phyloP scores from a whole-genome alignment of 2,888 invertebrate species.

The Drosophila longiperda region DNA sequence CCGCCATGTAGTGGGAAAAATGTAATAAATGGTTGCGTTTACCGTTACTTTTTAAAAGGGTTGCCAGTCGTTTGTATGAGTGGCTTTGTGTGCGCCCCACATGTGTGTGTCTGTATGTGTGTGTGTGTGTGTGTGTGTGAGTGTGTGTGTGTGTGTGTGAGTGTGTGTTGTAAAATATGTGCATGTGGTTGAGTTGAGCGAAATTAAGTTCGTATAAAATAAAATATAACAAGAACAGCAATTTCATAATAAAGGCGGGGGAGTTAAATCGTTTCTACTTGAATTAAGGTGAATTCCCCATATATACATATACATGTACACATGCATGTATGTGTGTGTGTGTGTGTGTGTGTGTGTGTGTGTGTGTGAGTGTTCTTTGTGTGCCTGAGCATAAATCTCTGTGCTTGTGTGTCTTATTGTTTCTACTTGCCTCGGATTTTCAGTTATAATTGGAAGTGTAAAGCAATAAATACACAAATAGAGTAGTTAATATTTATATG shows the following conservation, averaged over 20 bases:
- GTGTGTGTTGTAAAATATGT: conserved; percentile 54
- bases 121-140: conserved; percentile 5
- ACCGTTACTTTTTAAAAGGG: conserved; percentile 78
- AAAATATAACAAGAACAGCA: conserved; percentile 71
- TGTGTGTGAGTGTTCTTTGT: conserved; percentile 16
- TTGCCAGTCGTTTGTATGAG: conserved; percentile 65
- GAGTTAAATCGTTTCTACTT: conserved; percentile 76
- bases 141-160: conserved; percentile 28
- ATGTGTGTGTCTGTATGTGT: conserved; percentile 6
- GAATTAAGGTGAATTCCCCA: conserved; percentile 71
- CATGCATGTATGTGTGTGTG: neutral
- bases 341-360: neutral
- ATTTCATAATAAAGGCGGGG: conserved; percentile 70
- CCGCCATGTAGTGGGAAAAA: conserved; percentile 49
- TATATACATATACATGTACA: neutral
- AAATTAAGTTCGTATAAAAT: conserved; percentile 80
- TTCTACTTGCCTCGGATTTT: conserved; percentile 71
- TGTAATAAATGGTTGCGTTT: conserved; percentile 79
- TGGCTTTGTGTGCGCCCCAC: conserved; percentile 33
- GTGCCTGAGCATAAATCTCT: conserved; percentile 63
- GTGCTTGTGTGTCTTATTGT: conserved; percentile 67
- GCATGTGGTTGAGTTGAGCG: conserved; percentile 68
- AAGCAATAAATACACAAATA: conserved; percentile 64
- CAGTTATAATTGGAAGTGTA: conserved; percentile 76
- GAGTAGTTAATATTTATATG: conserved; percentile 8